Base-by-base conservation (phyloP, 2,888 invertebrate genomes). In the Dolichomitus sp. region DNA sequence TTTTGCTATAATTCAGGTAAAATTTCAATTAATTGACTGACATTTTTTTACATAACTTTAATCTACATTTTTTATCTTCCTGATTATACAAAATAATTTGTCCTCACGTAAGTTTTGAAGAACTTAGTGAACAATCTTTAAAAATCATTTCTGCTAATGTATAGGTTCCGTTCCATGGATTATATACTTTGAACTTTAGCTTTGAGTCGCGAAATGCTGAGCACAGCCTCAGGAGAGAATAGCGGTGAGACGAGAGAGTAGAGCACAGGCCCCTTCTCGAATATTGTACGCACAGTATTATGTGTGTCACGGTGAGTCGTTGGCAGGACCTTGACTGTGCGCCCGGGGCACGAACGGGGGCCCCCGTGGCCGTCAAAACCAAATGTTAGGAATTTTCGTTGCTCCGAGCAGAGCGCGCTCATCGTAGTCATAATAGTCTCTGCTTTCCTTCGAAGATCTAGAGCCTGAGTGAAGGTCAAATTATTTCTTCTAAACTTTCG, bases 241-340 rank as follows among this genome's bases (percentile, higher is more conserved):
- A 72, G 73, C 81, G 68, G n/a, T 42, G 52, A 52, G 70, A 57
- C 76, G 40, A 76, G 74, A 72, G 76, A 72, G 33, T 4, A 78
- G 69, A 78, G 79, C 61, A 52, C 73, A 68, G 75, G 85, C 84
- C 84, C 80, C 50, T 40, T 76, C 50, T 63, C 66, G 72, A 72
- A 83, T 66, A 75, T 68, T 27, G 73, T 54, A 66, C 57, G 59
- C 6, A 54, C 74, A 68, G 68, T 78, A 85, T 89, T 90, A 92
- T 91, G 91, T 92, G 89, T 92, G 92, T 92, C 92, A 92, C 89
- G 92, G 91, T 72, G 79, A 92, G 90, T 88, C 85, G 88, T 85
- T 89, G 89, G 85, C 85, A 76, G 88, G 89, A 83, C 92, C 92
- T 92, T 92, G 91, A 89, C 89, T 88, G 86, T 81, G 73, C 80